These are phyloP conservation scores for Machimus rusticus DNA, from an alignment of 2,888 invertebrate species.

Conservation along the genomic window DNA sequence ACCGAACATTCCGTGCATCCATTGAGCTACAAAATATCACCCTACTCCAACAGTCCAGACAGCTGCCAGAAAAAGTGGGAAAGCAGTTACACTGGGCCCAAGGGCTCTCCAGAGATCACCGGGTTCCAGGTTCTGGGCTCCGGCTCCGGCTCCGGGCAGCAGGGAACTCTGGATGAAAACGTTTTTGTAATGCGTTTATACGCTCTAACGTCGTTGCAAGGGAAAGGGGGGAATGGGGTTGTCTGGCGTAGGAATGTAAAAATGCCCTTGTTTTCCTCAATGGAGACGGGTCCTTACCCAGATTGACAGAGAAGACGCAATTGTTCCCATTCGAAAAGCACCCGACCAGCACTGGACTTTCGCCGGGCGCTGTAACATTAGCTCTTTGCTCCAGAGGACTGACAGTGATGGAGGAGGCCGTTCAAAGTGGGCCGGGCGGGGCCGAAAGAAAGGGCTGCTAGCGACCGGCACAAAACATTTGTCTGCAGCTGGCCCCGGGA, in stretches of 20 bases:
- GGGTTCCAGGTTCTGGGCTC: background rate
- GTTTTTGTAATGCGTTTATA: background rate
- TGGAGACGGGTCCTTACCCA: background rate
- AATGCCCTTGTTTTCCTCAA: background rate
- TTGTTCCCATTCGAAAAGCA: background rate
- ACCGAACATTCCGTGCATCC: conserved; percentile 1
- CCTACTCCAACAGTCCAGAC: background rate
- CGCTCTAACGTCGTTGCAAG: background rate
- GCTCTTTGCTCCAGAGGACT: background rate
- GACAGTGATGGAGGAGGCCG: background rate
- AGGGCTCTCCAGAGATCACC: background rate
- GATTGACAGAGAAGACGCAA: background rate
- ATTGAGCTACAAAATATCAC: background rate
- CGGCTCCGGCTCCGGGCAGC: background rate
- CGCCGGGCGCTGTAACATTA: background rate
- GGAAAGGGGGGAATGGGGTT: background rate
- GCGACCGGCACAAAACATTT: background rate
- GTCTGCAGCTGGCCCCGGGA: background rate
- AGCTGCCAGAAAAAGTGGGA: background rate
- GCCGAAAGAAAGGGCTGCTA: background rate
- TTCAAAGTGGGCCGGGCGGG: background rate
- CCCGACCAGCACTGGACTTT: background rate
- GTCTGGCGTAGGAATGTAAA: background rate
- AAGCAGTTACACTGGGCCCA: background rate
- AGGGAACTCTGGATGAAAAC: background rate